A percentile compares a stretch with the other conserved stretches of the same genome.
Evolutionary conservation across 2,113 vertebrate genomes (phyloP).

Genomic region (Mola mola): DNA sequence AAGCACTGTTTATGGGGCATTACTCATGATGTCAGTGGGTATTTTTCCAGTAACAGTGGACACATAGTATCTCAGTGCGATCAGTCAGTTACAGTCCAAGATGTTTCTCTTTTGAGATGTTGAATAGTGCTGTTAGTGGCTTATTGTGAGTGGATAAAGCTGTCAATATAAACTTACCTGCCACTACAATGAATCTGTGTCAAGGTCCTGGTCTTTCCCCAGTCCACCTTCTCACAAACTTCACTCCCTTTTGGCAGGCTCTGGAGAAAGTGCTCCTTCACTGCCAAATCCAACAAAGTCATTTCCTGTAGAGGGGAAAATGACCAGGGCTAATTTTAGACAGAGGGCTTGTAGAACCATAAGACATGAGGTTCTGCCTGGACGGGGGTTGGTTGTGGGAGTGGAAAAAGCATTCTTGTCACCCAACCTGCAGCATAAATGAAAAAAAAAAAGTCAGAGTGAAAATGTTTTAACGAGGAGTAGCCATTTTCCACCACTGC

Average conservation of each 20-base stretch:
- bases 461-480: slow-evolving; percentile 21
- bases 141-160: too few relatives aligned
- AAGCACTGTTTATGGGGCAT: slow-evolving; percentile 3
- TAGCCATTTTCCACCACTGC: slow-evolving; percentile 4
- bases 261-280: slow-evolving; percentile 76
- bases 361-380: slow-evolving; percentile 44
- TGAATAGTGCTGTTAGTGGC: too few relatives aligned
- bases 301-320: slow-evolving; percentile 78
- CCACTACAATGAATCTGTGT: slow-evolving; percentile 30
- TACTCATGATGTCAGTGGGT: slow-evolving; percentile 36
- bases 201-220: slow-evolving; percentile 30
- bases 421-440: slow-evolving; percentile 30
- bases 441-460: slow-evolving; percentile 8
- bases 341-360: slow-evolving; percentile 45
- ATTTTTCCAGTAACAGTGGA: slow-evolving; percentile 31
- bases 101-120: too few relatives aligned
- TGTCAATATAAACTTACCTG: too few relatives aligned
- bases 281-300: slow-evolving; percentile 81
- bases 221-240: slow-evolving; percentile 23
- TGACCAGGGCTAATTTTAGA: slow-evolving; percentile 79
- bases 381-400: slow-evolving; percentile 5
- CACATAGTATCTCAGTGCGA: slow-evolving; percentile 8
- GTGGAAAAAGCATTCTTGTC: slow-evolving; percentile 52
- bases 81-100: slow-evolving; percentile 1
- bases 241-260: slow-evolving; percentile 48